Conservation (phyloP, 1,140 invertebrate genomes). For the Danaus melanippus region DNA sequence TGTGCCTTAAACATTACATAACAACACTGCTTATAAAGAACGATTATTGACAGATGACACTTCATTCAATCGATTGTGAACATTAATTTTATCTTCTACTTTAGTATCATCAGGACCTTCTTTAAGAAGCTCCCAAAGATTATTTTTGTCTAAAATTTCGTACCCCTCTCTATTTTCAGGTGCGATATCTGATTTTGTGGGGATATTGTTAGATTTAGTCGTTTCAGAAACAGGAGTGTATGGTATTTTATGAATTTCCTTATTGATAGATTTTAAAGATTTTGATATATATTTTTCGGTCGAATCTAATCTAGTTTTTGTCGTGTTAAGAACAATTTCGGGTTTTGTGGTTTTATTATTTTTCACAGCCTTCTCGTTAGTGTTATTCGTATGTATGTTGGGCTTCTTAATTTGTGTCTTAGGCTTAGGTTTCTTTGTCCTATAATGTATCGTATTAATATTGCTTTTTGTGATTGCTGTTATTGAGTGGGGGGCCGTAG, state of each 20-base stretch:
- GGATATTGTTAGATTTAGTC: conserved; percentile 47
- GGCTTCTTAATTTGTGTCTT: conserved; percentile 54
- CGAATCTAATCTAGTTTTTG: conserved; percentile 30
- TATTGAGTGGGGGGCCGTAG: conserved; percentile 40
- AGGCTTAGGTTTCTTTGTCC: conserved; percentile 55
- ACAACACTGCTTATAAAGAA: conserved; percentile 63
- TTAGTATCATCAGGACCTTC: conserved; percentile 61
- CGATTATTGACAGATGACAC: conserved; percentile 47
- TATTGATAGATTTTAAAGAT: conserved; percentile 70
- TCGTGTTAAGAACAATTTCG: conserved; percentile 34
- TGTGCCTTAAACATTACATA: conserved; percentile 61
- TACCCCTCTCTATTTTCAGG: conserved; percentile 72
- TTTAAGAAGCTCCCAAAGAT: conserved; percentile 74
- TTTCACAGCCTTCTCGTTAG: conserved; percentile 21
- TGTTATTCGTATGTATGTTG: conserved; percentile 23
- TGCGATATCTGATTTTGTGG: conserved; percentile 47
- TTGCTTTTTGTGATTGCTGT: conserved; percentile 55
- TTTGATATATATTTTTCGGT: conserved; percentile 38
- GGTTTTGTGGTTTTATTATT: conserved; percentile 27
- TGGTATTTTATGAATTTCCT: conserved; percentile 71
- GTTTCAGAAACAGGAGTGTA: conserved; percentile 65
- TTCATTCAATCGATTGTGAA: conserved; percentile 43
- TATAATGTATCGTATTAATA: conserved; percentile 50
- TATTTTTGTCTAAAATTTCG: conserved; percentile 73
- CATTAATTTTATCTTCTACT: conserved; percentile 51